Percentiles rank a stretch among this genome's conserved stretches.
Evolutionary conservation across 2,888 invertebrate species (phyloP).

Genomic region (Drosophila colorata): DNA sequence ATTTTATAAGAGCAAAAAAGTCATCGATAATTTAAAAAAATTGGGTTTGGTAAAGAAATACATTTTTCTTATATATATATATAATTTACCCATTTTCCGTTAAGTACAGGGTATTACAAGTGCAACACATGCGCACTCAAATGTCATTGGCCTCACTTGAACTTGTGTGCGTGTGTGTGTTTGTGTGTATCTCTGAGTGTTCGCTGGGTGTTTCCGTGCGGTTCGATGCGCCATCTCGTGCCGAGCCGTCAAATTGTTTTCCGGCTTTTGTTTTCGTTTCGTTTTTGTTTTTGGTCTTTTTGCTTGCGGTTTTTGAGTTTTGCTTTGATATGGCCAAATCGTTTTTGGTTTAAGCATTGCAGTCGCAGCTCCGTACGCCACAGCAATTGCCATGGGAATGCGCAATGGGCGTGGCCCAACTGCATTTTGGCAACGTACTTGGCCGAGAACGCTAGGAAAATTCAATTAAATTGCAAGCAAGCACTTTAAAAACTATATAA

Average conservation of each 20-base stretch:
- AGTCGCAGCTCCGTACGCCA: background rate
- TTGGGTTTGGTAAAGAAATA: too few species aligned
- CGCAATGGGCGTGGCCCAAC: conserved; percentile 33
- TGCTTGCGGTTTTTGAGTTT: conserved; percentile 60
- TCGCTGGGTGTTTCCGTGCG: conserved; percentile 13
- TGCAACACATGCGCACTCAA: conserved; percentile 30
- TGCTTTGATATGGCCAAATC: conserved; percentile 46
- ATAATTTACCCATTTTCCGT: too few species aligned
- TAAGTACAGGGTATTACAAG: conserved; percentile 1
- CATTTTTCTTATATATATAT: too few species aligned
- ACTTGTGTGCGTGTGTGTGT: conserved; percentile 38
- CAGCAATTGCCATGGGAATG: conserved; percentile 48
- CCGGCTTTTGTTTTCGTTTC: conserved; percentile 74
- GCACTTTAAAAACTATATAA: conserved; percentile 37
- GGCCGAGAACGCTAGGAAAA: conserved; percentile 12
- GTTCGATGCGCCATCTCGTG: conserved; percentile 29
- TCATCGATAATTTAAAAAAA: too few species aligned
- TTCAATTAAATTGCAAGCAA: conserved; percentile 35
- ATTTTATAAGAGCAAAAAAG: too few species aligned
- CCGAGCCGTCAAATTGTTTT: conserved; percentile 75
- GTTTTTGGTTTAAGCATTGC: conserved; percentile 15
- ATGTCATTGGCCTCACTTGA: conserved; percentile 75
- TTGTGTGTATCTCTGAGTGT: conserved; percentile 10
- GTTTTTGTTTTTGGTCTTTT: conserved; percentile 40
- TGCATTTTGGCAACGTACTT: conserved; percentile 23